phyloP scores from a whole-genome alignment of 2,797 vertebrate genomes.

The Hybognathus amarus region DNA sequence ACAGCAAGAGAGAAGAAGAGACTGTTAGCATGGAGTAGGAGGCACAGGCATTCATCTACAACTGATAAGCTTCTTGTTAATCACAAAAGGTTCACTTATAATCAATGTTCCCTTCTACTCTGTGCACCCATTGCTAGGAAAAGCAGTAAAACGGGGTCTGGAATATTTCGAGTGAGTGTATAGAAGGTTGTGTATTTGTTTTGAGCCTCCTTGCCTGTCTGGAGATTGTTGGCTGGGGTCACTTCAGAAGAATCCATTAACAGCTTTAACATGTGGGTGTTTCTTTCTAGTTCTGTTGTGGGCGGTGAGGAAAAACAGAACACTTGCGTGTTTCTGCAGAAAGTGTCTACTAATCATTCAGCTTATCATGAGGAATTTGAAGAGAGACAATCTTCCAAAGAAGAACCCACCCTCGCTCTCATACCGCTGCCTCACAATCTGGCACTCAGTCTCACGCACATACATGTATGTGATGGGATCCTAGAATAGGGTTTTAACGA shows the following conservation, averaged over 20 bases:
- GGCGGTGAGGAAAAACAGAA: constrained; percentile 40
- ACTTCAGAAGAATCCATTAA: constrained; percentile 44
- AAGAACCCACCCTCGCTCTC: constrained; percentile 39
- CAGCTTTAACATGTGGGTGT: constrained; percentile 45
- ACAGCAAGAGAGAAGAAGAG: constrained; percentile 26
- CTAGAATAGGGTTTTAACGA: constrained; percentile 19
- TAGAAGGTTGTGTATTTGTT: neutral
- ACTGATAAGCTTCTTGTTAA: constrained; percentile 28
- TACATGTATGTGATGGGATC: neutral
- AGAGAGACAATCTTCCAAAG: constrained; percentile 43
- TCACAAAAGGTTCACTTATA: constrained; percentile 43
- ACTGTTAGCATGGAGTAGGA: neutral
- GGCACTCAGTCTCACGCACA: neutral
- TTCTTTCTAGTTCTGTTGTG: constrained; percentile 37
- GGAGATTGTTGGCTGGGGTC: constrained; percentile 33
- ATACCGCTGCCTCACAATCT: constrained; percentile 19
- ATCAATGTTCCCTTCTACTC: constrained; percentile 23
- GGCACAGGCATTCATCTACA: constrained; percentile 21
- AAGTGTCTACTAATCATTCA: constrained; percentile 52
- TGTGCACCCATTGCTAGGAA: neutral
- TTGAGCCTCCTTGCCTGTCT: constrained; percentile 7
- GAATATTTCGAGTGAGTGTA: neutral
- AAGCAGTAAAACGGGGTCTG: neutral
- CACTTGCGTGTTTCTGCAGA: constrained; percentile 17
- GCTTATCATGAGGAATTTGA: constrained; percentile 47